Base-by-base conservation (phyloP, 2,888 invertebrate genomes). In the Agrochola lychnidis region DNA sequence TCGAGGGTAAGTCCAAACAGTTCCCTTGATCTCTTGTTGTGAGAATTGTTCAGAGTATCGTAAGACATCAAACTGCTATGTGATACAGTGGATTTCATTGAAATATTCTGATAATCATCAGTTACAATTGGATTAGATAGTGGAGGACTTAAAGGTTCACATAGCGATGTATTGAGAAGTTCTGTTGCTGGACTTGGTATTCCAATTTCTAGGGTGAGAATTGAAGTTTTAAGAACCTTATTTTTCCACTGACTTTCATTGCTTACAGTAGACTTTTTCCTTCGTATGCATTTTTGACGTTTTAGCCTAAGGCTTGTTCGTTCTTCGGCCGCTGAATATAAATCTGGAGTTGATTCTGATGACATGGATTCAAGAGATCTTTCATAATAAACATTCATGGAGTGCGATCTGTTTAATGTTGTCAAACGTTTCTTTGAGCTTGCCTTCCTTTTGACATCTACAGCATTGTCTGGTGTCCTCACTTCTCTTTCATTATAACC, bases 281-380 rank as follows among this genome's bases (percentile, higher is more conserved):
- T 94, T 5, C 97, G 93, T 25, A 97, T 97, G 86, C 97, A 97
- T 84, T 94, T 96, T 89, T 97, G 97, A 36, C 97, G 93, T 90
- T 96, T 97, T 56, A 97, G 90, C 76, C 95, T 93, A 10, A 94
- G 88, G 82, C 95, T 95, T 10, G 90, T 89, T 9, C 91, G 91
- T 81, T 93, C 94, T 73, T 90, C 90, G 45, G 92, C 88, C 14
- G 90, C 89, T 4, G 90, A 85, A 82, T 92, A 94, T 70, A 96
- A 89, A 85, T 96, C 95, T 45, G 96, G 95, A 14, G 95, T 96
- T 3, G 96, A 96, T 87, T 93, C 95, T 57, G 95, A 94, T 25
- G 94, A 92, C 6, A 91, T 87, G 2, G 87, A 84, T 75, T 91
- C 91, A 62, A 94, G 83, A 76, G 93, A 94, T 36, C 89, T 93